Evolutionary conservation across 37 sponge, comb jelly and placozoan species (phyloP).

Genomic region (Trichoplax adhaerens): DNA sequence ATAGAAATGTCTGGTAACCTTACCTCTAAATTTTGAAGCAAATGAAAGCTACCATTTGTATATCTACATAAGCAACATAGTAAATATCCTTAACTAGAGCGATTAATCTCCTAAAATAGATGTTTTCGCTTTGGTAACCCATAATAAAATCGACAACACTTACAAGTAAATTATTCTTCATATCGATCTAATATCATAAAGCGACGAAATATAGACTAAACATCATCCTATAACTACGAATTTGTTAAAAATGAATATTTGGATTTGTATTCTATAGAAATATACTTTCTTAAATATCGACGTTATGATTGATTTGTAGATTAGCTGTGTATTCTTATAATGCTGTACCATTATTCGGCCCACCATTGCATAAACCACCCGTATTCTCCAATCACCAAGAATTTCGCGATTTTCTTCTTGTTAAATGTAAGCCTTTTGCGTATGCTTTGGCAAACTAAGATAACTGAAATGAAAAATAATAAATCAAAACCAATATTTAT

Average conservation of each 20-base stretch:
- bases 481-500: too few relatives aligned
- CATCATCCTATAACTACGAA: too few relatives aligned
- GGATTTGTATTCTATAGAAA: too few relatives aligned
- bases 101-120: not conserved
- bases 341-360: constrained; percentile 44
- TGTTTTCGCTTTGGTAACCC: constrained; percentile 24
- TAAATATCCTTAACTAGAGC: too few relatives aligned
- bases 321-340: constrained; percentile 42
- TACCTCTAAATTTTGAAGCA: not conserved
- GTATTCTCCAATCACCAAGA: constrained; percentile 27
- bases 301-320: constrained; percentile 1
- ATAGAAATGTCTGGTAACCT: too few relatives aligned
- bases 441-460: not conserved
- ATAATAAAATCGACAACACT: constrained; percentile 1
- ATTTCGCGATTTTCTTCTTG: constrained; percentile 61
- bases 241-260: too few relatives aligned
- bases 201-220: too few relatives aligned
- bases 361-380: constrained; percentile 29
- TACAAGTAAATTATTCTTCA: constrained; percentile 14
- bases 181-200: too few relatives aligned
- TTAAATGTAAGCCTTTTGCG: constrained; percentile 35
- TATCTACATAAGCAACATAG: too few relatives aligned
- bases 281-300: not conserved
- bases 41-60: too few relatives aligned
- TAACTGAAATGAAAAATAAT: too few relatives aligned